Evolutionary conservation across 1,140 invertebrate species (phyloP).

Genomic region (Mercenaria mercenaria): DNA sequence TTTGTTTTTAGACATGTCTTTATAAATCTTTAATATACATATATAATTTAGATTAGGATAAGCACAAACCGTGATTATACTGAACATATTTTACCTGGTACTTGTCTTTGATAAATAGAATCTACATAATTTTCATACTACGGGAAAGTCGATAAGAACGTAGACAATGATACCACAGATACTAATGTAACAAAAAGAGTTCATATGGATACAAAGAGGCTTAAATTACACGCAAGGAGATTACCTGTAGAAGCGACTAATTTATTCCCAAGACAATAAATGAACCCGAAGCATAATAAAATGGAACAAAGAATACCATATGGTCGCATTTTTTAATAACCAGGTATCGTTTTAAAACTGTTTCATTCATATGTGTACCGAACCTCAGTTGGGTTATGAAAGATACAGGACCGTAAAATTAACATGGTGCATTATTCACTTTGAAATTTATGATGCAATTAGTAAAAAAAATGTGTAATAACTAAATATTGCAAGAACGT

Average conservation of each 20-base stretch:
- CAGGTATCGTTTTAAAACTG: neutral
- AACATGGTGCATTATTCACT: neutral
- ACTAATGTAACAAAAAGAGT: slow-evolving; percentile 34
- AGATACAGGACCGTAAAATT: too few relatives aligned
- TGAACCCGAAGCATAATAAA: neutral
- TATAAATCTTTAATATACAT: too few relatives aligned
- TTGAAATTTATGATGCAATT: neutral
- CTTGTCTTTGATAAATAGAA: too few relatives aligned
- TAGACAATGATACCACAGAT: neutral
- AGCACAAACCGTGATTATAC: too few relatives aligned
- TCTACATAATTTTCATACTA: too few relatives aligned
- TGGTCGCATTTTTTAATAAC: neutral
- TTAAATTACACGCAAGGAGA: slow-evolving; percentile 38
- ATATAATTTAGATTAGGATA: too few relatives aligned
- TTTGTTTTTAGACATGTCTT: too few relatives aligned
- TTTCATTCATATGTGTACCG: too few relatives aligned
- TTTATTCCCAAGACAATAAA: slow-evolving; percentile 24
- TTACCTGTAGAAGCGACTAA: slow-evolving; percentile 38
- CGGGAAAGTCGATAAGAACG: too few relatives aligned
- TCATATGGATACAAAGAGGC: slow-evolving; percentile 1
- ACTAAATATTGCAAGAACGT: too few relatives aligned
- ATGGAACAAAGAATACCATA: slow-evolving; percentile 35
- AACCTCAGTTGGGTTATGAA: too few relatives aligned
- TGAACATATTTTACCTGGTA: too few relatives aligned
- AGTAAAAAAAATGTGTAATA: neutral